Evolutionary conservation across 2,113 vertebrate genomes (phyloP), one percentile per base, ranked within the genome.

Genomic region (Cisticola juncidis): DNA sequence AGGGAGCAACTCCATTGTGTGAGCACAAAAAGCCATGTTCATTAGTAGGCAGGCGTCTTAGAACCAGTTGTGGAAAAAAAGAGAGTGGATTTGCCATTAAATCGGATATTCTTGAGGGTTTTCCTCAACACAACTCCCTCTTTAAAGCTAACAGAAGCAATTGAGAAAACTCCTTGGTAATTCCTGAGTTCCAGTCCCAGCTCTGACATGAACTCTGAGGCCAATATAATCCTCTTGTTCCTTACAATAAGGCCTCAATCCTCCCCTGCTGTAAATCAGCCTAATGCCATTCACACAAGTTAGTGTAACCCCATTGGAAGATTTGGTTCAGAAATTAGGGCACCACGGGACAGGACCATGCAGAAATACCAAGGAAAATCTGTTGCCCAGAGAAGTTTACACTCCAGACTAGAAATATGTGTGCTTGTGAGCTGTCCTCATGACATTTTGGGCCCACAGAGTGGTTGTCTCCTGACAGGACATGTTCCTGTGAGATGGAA

Each of bases 51-150:
- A 94, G 60, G 81, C 90, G 64, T 74, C 80, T 90, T 16, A 92
- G 81, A 90, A 73, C 40, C 54, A 86, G 81, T 48, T 9, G 11
- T 85, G 79, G 54, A 44, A 78, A 82, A 90, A 85, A 73, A 79
- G 65, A 73, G 22, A 80, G 47, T 88, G 82, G 92, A 94, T 97
- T 97, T 97, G 90, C 88, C 54, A 69, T 92, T 93, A 97, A 97
- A 96, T 95, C 65, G 44, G 95, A 96, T 96, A 88, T 96, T 96
- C 92, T 64, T 71, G 72, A 62, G 91, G 58, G 65, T 88, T 95
- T 94, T 85, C 90, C 93, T 91, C 71, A 88, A 76, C 64, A 76
- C 79, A 94, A 40, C 81, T 92, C 85, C 58, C 45, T 90, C 70
- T 86, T 90, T 79, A 81, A 90, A 91, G 57, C 50, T 89, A 86